phyloP scores from a whole-genome alignment of 1,140 invertebrate genomes.

The Adoxophyes honmai region DNA sequence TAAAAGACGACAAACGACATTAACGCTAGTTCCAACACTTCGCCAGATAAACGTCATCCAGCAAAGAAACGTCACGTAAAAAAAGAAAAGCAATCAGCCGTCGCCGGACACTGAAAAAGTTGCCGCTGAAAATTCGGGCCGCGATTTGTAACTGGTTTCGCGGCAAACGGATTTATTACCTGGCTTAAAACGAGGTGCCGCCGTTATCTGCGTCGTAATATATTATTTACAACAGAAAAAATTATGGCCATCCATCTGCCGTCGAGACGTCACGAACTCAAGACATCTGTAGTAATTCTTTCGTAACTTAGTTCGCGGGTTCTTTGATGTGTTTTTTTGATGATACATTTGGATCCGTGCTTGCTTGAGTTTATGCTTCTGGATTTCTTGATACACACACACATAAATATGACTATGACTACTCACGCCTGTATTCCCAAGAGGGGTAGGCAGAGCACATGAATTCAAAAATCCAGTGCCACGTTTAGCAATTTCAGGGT shows the following conservation, averaged over 20 bases:
- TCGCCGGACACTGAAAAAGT: constrained; percentile 48
- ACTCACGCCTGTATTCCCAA: no score
- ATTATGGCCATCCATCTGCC: constrained; percentile 34
- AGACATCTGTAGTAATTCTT: constrained; percentile 29
- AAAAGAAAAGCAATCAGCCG: constrained; percentile 21
- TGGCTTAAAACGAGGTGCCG: constrained; percentile 36
- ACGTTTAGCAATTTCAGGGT: no score
- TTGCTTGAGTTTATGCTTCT: neutral
- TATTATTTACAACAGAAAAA: constrained; percentile 47
- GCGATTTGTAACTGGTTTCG: constrained; percentile 48
- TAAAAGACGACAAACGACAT: no score
- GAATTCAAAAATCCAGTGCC: no score
- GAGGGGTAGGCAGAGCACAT: no score
- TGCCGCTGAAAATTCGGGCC: constrained; percentile 41
- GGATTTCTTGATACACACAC: no score
- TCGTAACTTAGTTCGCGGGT: neutral
- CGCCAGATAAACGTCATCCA: no score
- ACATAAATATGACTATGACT: no score
- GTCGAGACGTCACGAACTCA: constrained; percentile 34
- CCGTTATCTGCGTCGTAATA: constrained; percentile 43
- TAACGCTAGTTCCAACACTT: no score
- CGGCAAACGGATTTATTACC: constrained; percentile 40
- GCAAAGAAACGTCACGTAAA: neutral
- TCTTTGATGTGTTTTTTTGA: constrained; percentile 13
- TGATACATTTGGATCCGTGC: neutral